Evolutionary conservation across 1,140 invertebrate species (phyloP), one percentile per base, ranked within the genome.

Genomic region (Eubasilissa regina): DNA sequence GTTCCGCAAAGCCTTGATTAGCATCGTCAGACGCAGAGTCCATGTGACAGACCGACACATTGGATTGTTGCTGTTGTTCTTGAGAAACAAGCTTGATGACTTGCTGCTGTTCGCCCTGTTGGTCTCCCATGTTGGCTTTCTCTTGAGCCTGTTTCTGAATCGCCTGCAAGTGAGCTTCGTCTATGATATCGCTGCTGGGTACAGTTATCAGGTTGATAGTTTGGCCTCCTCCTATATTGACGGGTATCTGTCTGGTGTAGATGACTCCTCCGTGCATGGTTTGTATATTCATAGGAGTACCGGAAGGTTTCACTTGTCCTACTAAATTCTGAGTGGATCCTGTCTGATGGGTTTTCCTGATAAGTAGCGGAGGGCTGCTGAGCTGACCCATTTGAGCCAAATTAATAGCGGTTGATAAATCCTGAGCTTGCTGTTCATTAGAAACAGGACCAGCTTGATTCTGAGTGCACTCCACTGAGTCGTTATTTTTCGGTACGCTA

Each of bases 221-320:
- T 84, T 92, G 91, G 19, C 90, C 90, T 45, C 87, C 86, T 7
- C 87, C 86, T 51, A 89, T 87, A 77, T 89, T 89, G 0, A 91
- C 89, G 3, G 90, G 90, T 83, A 92, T 90, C 86, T 92, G 91
- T 21, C 90, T 85, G 1, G 90, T 91, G 83, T 91, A 92, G 75
- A 92, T 92, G 6, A 92, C 91, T 56, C 91, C 90, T n/a, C 91
- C 90, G 66, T 91, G 90, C 85, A 92, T 90, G 13, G 90, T 90
- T 84, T 91, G 90, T 48, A 91, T 86, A 70, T 89, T 89, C 85
- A 89, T 87, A 8, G 89, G 89, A 35, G 85, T 83, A 13, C 89
- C 86, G 4, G 86, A 86, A 77, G 88, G 87, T 80, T 89, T 89
- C 17, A 89, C 83, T 84, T 89, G 89, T 78, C 87, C 87, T 1